Base-by-base conservation (phyloP, 1,140 invertebrate genomes). In the Gryllus bimaculatus region DNA sequence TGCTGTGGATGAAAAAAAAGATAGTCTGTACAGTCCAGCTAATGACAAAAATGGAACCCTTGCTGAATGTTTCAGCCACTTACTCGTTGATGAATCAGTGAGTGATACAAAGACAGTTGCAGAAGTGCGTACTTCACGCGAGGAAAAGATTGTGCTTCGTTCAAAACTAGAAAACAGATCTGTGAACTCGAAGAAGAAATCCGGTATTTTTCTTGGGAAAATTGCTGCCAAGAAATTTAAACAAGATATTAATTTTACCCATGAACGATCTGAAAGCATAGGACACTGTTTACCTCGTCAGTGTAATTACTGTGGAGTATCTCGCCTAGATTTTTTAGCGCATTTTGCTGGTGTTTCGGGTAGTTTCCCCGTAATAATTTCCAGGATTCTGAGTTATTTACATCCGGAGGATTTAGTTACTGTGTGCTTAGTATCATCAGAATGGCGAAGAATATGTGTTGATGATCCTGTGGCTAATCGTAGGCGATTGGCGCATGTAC, bases 381-480 rank as follows among this genome's bases (percentile, higher is more conserved):
- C 54, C 18, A 66, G 18, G 54, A 87, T 87, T n/a, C 78, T 87
- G 0, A 81, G 81, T 0, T 83, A 82, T 74, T 80, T 87, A 0
- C 81, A 79, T 0, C 80, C 85, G 0, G 83, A 84, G 74, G 86
- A 86, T 78, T 80, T 87, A 0, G 86, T 84, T n/a, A 82, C 84
- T 0, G 76, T 85, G n/a, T 85, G 82, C 20, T 84, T 86, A 83
- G 86, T 87, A 0, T 87, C 85, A 0, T 85, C 83, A 39, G 82
- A 81, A 3, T 87, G 86, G 86, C 80, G 81, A 12, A 83, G 82
- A 48, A 83, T 87, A 0, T 86, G 85, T 76, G 76, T 66, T 8
- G 83, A 75, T 15, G 86, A 87, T 76, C 73, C 48, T 0, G 80
- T 78, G 15, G 85, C 86, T 8, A 85, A 85, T 73, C 81, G 80